phyloP scores from a whole-genome alignment of 2,888 invertebrate genomes.

The Sturmia bella region DNA sequence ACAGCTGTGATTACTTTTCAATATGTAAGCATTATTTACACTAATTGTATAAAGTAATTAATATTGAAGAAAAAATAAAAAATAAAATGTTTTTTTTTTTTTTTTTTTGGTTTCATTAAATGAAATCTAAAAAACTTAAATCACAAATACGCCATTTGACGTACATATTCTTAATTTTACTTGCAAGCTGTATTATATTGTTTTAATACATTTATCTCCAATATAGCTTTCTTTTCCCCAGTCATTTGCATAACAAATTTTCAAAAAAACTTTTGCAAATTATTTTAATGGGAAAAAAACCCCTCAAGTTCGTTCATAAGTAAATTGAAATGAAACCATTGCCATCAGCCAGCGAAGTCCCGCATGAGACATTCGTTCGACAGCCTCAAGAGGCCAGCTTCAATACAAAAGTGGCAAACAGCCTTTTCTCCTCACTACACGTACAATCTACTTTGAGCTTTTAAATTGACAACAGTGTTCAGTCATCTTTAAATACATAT shows the following conservation, averaged over 20 bases:
- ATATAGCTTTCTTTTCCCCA: background rate
- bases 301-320: slow-evolving; percentile 2
- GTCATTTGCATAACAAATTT: background rate
- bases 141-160: too few relatives aligned
- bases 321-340: slow-evolving; percentile 4
- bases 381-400: background rate
- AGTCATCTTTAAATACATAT: slow-evolving; percentile 33
- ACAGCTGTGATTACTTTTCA: too few relatives aligned
- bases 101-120: too few relatives aligned
- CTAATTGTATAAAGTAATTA: too few relatives aligned
- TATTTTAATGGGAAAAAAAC: background rate
- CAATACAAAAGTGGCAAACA: background rate
- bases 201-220: too few relatives aligned
- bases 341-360: background rate
- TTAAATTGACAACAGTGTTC: slow-evolving; percentile 1
- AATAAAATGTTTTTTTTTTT: too few relatives aligned
- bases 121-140: too few relatives aligned
- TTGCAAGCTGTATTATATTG: too few relatives aligned
- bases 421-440: background rate
- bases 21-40: too few relatives aligned
- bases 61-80: too few relatives aligned
- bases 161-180: too few relatives aligned
- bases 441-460: background rate
- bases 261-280: background rate
- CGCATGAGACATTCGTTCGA: background rate